Conservation (phyloP, 2,888 invertebrate species). For the Ophion ellenae region DNA sequence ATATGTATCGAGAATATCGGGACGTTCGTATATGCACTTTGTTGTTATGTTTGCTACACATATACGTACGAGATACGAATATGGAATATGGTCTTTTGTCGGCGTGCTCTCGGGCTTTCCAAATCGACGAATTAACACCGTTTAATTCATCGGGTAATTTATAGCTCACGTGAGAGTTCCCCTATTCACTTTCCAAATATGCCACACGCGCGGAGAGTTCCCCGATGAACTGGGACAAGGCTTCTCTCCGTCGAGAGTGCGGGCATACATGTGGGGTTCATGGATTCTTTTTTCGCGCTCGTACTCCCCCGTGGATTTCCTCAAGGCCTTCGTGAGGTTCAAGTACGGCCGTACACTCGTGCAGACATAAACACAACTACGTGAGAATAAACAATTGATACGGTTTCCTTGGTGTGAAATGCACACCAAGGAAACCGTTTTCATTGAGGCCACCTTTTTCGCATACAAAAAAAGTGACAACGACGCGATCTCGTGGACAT, state of each 20-base stretch:
- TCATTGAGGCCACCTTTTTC: not conserved
- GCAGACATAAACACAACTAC: constrained; percentile 36
- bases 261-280: constrained; percentile 24
- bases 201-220: constrained; percentile 38
- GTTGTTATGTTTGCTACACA: constrained; percentile 24
- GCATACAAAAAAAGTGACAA: not conserved
- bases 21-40: constrained; percentile 19
- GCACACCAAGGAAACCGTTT: not conserved
- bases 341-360: constrained; percentile 51
- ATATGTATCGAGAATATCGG: constrained; percentile 17
- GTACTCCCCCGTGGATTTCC: constrained; percentile 24
- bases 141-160: constrained; percentile 57
- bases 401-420: not conserved
- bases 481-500: not conserved
- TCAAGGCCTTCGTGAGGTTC: constrained; percentile 58
- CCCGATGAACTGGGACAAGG: constrained; percentile 59
- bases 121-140: constrained; percentile 61
- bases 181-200: constrained; percentile 60
- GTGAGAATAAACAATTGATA: not conserved
- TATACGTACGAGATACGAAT: constrained; percentile 14
- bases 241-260: constrained; percentile 17
- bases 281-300: constrained; percentile 33
- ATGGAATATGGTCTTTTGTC: constrained; percentile 51
- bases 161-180: constrained; percentile 41
- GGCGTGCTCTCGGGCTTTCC: constrained; percentile 45